These are phyloP conservation scores for Euzetes globulus DNA, from an alignment of 2,888 invertebrate species.

Conservation along the genomic window DNA sequence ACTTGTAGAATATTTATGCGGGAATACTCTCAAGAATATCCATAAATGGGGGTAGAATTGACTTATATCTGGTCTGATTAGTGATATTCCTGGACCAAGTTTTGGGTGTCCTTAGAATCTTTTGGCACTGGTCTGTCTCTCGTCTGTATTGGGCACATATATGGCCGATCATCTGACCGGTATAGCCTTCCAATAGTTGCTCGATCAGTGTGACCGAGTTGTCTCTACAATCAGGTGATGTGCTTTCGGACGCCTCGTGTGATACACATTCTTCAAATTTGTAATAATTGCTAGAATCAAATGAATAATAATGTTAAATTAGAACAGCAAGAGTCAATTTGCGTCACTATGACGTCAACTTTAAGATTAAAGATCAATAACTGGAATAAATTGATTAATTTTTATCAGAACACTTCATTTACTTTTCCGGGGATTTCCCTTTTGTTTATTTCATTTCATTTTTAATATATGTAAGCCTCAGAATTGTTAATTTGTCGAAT, in stretches of 20 bases:
- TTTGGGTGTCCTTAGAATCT: slow-evolving; percentile 20
- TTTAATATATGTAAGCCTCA: no score
- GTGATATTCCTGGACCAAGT: background rate
- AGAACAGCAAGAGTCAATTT: background rate
- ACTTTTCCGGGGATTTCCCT: no score
- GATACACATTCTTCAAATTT: slow-evolving; percentile 33
- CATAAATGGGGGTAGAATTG: slow-evolving; percentile 32
- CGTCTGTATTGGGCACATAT: slow-evolving; percentile 23
- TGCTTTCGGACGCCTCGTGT: slow-evolving; percentile 8
- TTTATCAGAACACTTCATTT: no score
- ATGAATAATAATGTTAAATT: background rate
- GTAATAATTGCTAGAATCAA: slow-evolving; percentile 31
- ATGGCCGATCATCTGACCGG: slow-evolving; percentile 31
- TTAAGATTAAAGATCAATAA: no score
- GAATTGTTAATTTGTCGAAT: no score
- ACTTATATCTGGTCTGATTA: slow-evolving; percentile 12
- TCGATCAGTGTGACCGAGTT: slow-evolving; percentile 19
- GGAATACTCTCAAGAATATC: slow-evolving; percentile 36
- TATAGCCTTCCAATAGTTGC: slow-evolving; percentile 33
- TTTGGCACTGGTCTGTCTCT: slow-evolving; percentile 31
- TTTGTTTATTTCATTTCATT: no score
- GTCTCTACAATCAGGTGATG: slow-evolving; percentile 5
- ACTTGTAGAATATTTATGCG: slow-evolving; percentile 3
- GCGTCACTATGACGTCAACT: background rate
- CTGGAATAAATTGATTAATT: background rate